Evolutionary conservation across 2,888 invertebrate species (phyloP), one percentile per base, ranked within the genome.

Genomic region (Nezara viridula): DNA sequence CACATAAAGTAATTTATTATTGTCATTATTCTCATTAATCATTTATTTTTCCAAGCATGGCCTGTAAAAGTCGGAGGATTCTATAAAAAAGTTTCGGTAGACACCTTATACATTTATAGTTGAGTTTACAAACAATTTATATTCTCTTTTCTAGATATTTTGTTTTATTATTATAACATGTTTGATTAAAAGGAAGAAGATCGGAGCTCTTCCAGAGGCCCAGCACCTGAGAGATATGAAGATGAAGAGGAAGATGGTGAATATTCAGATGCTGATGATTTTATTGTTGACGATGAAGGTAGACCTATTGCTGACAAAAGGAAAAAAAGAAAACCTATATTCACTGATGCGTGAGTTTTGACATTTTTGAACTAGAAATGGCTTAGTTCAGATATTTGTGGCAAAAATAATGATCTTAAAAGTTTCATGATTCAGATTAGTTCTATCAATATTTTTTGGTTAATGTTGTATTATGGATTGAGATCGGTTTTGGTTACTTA

Each of bases 261-360:
- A 90, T 95, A 96, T 91, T 97, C 97, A 0, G 97, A 98, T 92
- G 97, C 97, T 7, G 98, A 98, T 94, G 98, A 98, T 93, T 99
- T 99, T 92, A 99, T 99, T 92, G 99, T 99, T 0, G 98, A 98
- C 92, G 98, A 98, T 92, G 98, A 99, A 92, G 98, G 97, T 0
- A 94, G 96, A 91, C 98, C 98, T 0, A 96, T 98, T 90, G 95
- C 96, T 14, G 96, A 96, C 91, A 96, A 96, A 91, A 95, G 96
- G 92, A 96, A 96, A 92, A 96, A 96, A 92, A 94, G 96, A 27
- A 96, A 96, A 92, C 96, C 95, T 24, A 96, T 97, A 91, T 98
- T 97, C 92, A 96, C 96, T 86, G 98, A 98, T 93, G 97, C 97
- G 96, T 96, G 94, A 94, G 90, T 86, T 40, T 60, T 88, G 14